Evolutionary conservation across 2,888 invertebrate genomes (phyloP), one percentile per base, ranked within the genome.

Genomic region (Hololepta plana): DNA sequence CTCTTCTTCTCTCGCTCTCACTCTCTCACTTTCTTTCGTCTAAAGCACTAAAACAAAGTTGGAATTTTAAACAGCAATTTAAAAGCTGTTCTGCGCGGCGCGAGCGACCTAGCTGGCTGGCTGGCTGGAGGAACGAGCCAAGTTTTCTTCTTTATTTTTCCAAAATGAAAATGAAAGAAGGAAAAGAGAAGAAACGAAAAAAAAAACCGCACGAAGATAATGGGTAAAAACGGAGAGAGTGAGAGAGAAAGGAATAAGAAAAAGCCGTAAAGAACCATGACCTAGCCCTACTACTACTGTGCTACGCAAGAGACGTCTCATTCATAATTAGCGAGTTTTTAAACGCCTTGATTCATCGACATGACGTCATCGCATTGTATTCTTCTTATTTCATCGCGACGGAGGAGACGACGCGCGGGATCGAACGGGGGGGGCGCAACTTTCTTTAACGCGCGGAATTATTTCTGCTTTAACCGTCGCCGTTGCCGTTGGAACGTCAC

Each of bases 291-390:
- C 55, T 52, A 49, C 44, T 44, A 43, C n/a, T n/a, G n/a, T n/a
- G n/a, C n/a, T n/a, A n/a, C n/a, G n/a, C n/a, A n/a, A n/a, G n/a
- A n/a, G 42, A 40, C 44, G 41, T 45, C 42, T 51, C 55, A 55
- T 55, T 55, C 55, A 55, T 55, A 55, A 55, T 55, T 55, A 55
- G 55, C 48, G 45, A 47, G 44, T 52, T 53, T 53, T 50, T 49
- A 51, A 49, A 49, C 46, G 46, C 35, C 38, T 40, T 42, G 42
- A 42, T 43, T 37, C 40, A 42, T 43, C 40, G 42, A 36, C 37
- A 32, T 41, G 40, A 40, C 44, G 41, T 38, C 40, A 41, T 33
- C 25, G 29, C 34, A 28, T 34, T 34, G 33, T 35, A 25, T 35
- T 35, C 30, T 34, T 35, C 59, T 59, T 38, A 36, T 7, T 7